Evolutionary conservation across 2,797 vertebrate genomes (phyloP).

Genomic region (Erpetoichthys calabaricus): DNA sequence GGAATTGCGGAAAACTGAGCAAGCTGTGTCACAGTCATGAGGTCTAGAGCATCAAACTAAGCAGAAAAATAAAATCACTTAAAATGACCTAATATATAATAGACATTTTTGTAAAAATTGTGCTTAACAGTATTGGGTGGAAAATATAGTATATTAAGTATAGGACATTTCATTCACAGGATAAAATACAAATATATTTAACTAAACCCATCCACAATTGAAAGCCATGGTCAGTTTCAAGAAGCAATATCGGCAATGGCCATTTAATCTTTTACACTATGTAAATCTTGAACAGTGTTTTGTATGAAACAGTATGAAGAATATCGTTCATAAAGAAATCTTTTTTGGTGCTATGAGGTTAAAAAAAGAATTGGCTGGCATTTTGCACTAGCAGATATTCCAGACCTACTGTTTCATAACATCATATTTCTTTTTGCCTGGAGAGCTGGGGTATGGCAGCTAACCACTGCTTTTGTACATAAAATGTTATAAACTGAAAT

Average conservation of each 20-base stretch:
- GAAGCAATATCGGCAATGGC: too few relatives aligned
- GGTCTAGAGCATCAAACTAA: conserved; percentile 36
- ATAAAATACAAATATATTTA: too few relatives aligned
- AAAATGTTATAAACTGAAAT: too few relatives aligned
- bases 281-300: neutral
- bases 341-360: neutral
- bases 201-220: too few relatives aligned
- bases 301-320: neutral
- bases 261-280: neutral
- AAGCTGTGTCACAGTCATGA: conserved; percentile 36
- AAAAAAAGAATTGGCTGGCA: neutral
- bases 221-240: too few relatives aligned
- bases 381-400: neutral
- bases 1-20: conserved; percentile 36
- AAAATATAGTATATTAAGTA: too few relatives aligned
- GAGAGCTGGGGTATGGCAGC: neutral
- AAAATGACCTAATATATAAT: neutral
- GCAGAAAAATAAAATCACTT: neutral
- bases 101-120: too few relatives aligned
- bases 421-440: neutral
- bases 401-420: neutral
- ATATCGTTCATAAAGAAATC: neutral
- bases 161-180: too few relatives aligned
- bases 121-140: too few relatives aligned
- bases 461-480: too few relatives aligned